phyloP scores from a whole-genome alignment of 2,888 invertebrate species.

The Erynnis tages region DNA sequence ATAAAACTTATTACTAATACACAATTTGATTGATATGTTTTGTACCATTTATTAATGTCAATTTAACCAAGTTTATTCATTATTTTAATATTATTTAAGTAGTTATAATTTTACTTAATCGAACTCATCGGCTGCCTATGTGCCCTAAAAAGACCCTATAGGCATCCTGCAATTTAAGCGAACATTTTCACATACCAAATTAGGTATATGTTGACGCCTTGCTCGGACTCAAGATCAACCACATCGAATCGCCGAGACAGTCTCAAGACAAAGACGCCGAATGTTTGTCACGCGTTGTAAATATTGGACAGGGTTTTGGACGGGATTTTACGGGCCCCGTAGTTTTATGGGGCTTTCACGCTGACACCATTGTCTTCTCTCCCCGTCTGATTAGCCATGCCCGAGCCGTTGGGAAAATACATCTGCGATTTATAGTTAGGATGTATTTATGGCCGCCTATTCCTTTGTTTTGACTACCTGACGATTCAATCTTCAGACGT shows the following conservation, averaged over 20 bases:
- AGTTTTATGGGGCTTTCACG: conserved; percentile 76
- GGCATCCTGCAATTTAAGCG: too few species aligned
- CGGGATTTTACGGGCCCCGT: conserved; percentile 64
- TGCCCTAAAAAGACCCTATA: too few species aligned
- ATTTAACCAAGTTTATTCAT: too few species aligned
- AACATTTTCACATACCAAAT: neutral
- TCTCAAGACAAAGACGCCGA: conserved; percentile 63
- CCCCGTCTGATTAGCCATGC: conserved; percentile 65
- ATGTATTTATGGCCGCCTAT: conserved; percentile 31
- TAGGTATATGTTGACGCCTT: neutral
- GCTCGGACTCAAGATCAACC: conserved; percentile 51
- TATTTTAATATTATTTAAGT: too few species aligned
- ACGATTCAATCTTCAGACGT: conserved; percentile 32
- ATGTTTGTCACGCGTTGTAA: conserved; percentile 77
- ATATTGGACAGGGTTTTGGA: conserved; percentile 81
- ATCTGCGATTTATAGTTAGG: conserved; percentile 34
- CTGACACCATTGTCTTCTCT: conserved; percentile 67
- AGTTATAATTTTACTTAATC: too few species aligned
- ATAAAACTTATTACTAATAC: too few species aligned
- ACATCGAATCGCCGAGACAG: conserved; percentile 69
- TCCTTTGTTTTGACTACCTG: conserved; percentile 33
- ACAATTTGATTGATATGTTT: too few species aligned
- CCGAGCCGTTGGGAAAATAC: conserved; percentile 41
- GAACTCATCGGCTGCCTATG: too few species aligned
- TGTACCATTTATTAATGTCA: too few species aligned